Percentiles rank a stretch among this genome's conserved stretches.
phyloP scores from a whole-genome alignment of 2,888 invertebrate genomes.

The Melieria picta region DNA sequence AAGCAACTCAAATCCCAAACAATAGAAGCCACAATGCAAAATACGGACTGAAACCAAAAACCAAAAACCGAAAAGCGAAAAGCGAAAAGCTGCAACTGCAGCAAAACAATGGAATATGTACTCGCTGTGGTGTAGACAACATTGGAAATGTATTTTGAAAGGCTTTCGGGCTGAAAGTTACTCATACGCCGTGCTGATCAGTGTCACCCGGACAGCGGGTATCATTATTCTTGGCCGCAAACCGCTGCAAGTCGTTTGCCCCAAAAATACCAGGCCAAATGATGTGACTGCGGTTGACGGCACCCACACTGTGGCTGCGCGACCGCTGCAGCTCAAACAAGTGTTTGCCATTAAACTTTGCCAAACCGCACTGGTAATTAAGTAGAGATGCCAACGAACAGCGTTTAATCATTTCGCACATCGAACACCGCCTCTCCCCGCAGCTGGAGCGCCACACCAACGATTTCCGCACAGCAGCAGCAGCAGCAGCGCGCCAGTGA shows the following conservation, averaged over 20 bases:
- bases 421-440: too few species aligned
- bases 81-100: too few species aligned
- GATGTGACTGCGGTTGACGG: too few species aligned
- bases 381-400: conserved; percentile 3
- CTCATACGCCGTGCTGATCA: conserved; percentile 18
- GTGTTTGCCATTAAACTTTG: conserved; percentile 32
- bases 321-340: conserved; percentile 14
- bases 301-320: too few species aligned
- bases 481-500: too few species aligned
- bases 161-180: neutral
- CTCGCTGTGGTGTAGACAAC: conserved; percentile 18
- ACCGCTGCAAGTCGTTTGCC: conserved; percentile 20
- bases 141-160: conserved; percentile 23
- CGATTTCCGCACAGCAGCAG: too few species aligned
- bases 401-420: too few species aligned
- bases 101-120: conserved; percentile 12
- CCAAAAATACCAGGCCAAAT: too few species aligned
- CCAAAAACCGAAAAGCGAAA: conserved; percentile 5
- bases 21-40: neutral
- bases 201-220: neutral
- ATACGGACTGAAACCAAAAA: neutral
- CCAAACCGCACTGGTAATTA: conserved; percentile 30
- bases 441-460: too few species aligned
- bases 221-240: conserved; percentile 21
- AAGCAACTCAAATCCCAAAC: neutral